Evolutionary conservation across 2,113 vertebrate species (phyloP), one percentile per base, ranked within the genome.

Genomic region (Aptenodytes forsteri): DNA sequence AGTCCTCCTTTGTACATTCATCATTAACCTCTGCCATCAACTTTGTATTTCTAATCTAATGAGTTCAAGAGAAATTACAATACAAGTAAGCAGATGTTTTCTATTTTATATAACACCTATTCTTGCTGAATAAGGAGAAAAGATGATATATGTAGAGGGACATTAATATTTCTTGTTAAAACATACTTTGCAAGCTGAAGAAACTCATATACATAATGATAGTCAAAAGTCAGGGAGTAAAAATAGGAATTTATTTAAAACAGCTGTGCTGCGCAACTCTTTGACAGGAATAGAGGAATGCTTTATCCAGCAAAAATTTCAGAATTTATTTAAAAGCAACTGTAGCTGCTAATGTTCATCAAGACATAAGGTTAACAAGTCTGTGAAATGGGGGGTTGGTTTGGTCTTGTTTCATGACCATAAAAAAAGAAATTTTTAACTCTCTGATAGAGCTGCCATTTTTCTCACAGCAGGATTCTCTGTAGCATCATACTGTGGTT

Each of bases 101-200:
- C 80, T 86, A 9, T 66, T 96, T 93, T 91, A 29, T 88, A 0
- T 62, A 75, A 78, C 61, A 95, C 89, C 75, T 94, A 54, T 89
- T 89, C 19, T 93, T 84, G 91, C 83, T 93, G 89, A 94, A 76
- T 77, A 83, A 91, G 81, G 87, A 80, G 85, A 84, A 97, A 84
- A 93, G 32, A 93, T 89, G 62, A 34, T 67, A 11, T 79, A 73
- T 80, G 71, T 55, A 83, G 67, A 46, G 22, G 86, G 56, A 44
- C 89, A 89, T 95, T 92, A 95, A 89, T 94, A 95, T 92, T 94
- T 97, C 85, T 92, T 93, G 87, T 90, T 95, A 62, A 85, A 90
- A 93, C 19, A 4, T 89, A 71, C 88, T 97, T 90, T 2, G 42
- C 83, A 95, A 92, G 58, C 82, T 95, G 92, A 83, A 77, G 85